phyloP scores from a whole-genome alignment of 2,888 invertebrate species.

The Parnassius apollo region DNA sequence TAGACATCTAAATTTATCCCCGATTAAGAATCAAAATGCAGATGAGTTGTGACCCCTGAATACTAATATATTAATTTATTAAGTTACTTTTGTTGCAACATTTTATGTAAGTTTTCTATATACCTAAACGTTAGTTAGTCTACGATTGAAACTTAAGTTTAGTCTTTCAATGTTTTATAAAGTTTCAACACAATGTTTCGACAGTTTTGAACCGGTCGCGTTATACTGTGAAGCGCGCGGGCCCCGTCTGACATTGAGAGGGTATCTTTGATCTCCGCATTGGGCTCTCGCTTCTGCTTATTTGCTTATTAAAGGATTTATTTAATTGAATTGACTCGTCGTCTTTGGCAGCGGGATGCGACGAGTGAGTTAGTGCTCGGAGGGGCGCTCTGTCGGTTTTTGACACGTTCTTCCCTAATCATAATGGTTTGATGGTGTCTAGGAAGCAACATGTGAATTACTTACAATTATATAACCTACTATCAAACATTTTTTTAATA shows the following conservation, averaged over 20 bases:
- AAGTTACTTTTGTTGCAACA: too few species aligned
- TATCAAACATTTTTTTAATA: too few species aligned
- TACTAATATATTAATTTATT: too few species aligned
- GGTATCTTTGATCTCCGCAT: constrained; percentile 32
- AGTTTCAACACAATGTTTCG: too few species aligned
- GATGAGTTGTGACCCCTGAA: too few species aligned
- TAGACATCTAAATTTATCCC: too few species aligned
- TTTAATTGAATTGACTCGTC: constrained; percentile 52
- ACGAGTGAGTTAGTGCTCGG: constrained; percentile 31
- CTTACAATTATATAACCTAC: too few species aligned
- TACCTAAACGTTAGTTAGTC: too few species aligned
- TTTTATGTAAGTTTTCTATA: too few species aligned
- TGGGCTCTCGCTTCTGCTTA: constrained; percentile 47
- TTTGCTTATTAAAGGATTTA: constrained; percentile 60
- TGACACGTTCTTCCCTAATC: constrained; percentile 8
- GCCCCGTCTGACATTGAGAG: constrained; percentile 26
- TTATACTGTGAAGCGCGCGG: constrained; percentile 21
- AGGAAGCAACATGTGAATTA: neutral
- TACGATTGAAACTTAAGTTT: too few species aligned
- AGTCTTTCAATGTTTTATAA: too few species aligned
- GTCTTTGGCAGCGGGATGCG: constrained; percentile 30
- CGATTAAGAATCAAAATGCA: too few species aligned
- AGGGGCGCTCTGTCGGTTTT: constrained; percentile 1
- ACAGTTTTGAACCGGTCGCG: neutral
- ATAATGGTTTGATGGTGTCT: neutral